These are phyloP conservation scores for Lamellibrachia satsuma DNA, from an alignment of 2,888 invertebrate species.

Conservation along the genomic window DNA sequence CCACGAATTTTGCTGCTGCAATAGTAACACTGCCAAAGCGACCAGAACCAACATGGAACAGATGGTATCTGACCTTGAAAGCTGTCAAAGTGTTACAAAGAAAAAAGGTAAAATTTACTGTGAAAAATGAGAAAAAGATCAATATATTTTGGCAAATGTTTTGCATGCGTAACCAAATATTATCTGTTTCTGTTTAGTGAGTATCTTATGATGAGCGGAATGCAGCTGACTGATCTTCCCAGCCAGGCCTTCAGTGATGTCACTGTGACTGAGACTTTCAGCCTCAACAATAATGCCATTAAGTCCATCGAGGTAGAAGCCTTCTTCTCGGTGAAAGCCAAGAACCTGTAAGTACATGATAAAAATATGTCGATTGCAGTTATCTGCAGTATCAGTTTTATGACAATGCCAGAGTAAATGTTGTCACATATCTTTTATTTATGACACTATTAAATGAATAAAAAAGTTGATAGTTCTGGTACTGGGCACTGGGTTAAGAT, in stretches of 20 bases:
- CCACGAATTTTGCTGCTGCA: no score
- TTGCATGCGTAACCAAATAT: no score
- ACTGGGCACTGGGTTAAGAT: no score
- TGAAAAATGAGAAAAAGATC: no score
- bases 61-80: no score
- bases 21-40: no score
- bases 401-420: not conserved
- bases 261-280: conserved; percentile 31
- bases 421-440: not conserved
- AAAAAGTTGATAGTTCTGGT: no score
- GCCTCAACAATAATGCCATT: conserved; percentile 44
- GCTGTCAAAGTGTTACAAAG: no score
- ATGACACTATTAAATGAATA: not conserved
- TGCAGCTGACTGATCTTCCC: conserved; percentile 27
- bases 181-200: not conserved
- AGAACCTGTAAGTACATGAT: conserved; percentile 33
- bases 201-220: not conserved
- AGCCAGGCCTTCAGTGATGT: conserved; percentile 45
- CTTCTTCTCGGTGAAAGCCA: conserved; percentile 29
- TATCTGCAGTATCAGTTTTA: not conserved
- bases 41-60: no score
- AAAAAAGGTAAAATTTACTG: no score
- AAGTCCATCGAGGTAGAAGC: conserved; percentile 34
- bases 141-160: no score
- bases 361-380: not conserved